These are phyloP conservation scores for Microctenopoma stevenorrisi DNA, from an alignment of 2,797 vertebrate genomes.

Conservation along the genomic window DNA sequence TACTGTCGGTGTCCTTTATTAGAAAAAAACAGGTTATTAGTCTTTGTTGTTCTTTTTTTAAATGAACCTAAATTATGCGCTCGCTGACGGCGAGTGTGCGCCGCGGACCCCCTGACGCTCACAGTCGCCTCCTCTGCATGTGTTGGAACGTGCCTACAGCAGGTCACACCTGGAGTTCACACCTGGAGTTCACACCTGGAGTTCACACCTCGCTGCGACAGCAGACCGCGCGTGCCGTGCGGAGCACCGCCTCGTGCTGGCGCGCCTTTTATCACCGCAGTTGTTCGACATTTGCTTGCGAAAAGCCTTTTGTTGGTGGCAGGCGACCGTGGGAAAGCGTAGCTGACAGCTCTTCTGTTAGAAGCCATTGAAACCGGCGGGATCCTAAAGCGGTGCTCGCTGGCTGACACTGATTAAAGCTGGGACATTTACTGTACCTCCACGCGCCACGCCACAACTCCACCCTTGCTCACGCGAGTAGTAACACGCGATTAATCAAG, in stretches of 20 bases:
- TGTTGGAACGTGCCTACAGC: constrained; percentile 6
- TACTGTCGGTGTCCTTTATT: too few relatives aligned
- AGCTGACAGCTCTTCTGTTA: neutral
- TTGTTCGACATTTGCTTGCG: constrained; percentile 23
- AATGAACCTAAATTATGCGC: neutral
- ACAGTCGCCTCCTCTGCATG: constrained; percentile 32
- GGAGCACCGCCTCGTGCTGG: constrained; percentile 44
- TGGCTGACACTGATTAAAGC: neutral
- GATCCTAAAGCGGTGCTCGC: neutral
- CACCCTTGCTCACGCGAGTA: neutral
- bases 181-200: constrained; percentile 20
- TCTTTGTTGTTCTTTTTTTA: neutral
- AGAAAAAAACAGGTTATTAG: too few relatives aligned
- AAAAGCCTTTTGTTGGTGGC: constrained; percentile 29
- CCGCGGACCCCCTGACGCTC: neutral
- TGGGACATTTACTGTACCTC: neutral
- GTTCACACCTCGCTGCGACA: constrained; percentile 40
- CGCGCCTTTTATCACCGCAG: constrained; percentile 13
- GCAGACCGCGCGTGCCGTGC: constrained; percentile 62
- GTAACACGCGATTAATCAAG: neutral
- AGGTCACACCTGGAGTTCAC: constrained; percentile 26
- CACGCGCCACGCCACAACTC: neutral
- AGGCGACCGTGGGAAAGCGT: constrained; percentile 49
- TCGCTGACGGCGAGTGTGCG: constrained; percentile 5
- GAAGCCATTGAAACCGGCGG: neutral